phyloP scores from a whole-genome alignment of 2,888 invertebrate genomes.

The Dolomedes plantarius region DNA sequence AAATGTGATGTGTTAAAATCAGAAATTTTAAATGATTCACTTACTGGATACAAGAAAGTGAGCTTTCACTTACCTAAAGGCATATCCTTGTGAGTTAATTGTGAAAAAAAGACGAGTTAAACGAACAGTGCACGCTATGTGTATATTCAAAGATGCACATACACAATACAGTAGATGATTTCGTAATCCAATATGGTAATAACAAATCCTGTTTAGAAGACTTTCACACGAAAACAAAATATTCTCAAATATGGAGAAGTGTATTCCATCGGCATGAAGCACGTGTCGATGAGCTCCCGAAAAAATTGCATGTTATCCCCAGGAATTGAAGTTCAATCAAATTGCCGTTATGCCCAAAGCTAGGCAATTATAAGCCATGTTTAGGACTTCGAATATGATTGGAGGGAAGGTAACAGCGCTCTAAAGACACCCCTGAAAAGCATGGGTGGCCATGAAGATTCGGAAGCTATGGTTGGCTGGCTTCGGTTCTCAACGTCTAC shows the following conservation, averaged over 20 bases:
- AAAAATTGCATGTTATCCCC: not conserved
- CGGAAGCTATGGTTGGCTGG: constrained; percentile 7
- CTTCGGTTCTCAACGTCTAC: not conserved
- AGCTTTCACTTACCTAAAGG: constrained; percentile 8
- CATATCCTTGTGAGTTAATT: not conserved
- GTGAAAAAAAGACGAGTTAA: not conserved
- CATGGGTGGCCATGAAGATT: constrained; percentile 13
- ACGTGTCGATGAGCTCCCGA: not conserved
- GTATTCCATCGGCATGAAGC: not conserved
- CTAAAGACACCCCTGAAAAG: constrained; percentile 11
- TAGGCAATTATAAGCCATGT: not conserved
- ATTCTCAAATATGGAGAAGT: not conserved
- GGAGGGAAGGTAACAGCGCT: not conserved
- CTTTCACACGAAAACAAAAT: not conserved
- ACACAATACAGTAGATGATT: not conserved
- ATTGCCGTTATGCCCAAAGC: constrained; percentile 8
- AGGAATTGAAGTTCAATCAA: not conserved
- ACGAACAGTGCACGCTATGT: not conserved
- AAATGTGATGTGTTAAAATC: no score
- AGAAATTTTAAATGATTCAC: no score
- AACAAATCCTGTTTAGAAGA: not conserved
- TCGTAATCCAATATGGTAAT: not conserved
- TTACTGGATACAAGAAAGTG: no score
- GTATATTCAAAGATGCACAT: not conserved
- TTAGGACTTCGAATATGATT: not conserved